phyloP scores from a whole-genome alignment of 2,888 invertebrate species.

The Saturnia pavonia region DNA sequence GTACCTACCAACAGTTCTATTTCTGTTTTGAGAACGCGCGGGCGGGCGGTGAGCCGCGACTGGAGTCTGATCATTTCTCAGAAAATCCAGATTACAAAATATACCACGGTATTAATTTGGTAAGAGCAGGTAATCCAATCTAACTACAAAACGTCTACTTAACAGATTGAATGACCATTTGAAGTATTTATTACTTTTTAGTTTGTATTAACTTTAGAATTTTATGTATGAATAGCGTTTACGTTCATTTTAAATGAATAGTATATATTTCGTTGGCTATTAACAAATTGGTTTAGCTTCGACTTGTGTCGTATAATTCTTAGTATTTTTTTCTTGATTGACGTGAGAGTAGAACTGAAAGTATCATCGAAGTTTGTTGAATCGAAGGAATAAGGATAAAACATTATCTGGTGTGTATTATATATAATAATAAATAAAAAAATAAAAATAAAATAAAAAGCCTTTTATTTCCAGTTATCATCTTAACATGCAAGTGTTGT shows the following conservation, averaged over 20 bases:
- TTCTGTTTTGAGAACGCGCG: conserved; percentile 51
- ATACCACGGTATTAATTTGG: conserved; percentile 45
- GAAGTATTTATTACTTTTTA: conserved; percentile 6
- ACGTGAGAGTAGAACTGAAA: background rate
- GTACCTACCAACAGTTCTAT: conserved; percentile 45
- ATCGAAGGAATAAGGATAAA: background rate
- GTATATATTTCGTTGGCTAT: background rate
- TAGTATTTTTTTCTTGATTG: background rate
- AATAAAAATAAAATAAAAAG: too few species aligned
- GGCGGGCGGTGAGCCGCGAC: conserved; percentile 43
- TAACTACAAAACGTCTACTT: conserved; percentile 28
- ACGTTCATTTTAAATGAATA: background rate
- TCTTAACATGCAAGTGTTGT: too few species aligned
- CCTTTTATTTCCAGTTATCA: too few species aligned
- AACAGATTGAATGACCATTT: background rate
- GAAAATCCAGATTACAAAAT: conserved; percentile 54
- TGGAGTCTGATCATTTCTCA: conserved; percentile 53
- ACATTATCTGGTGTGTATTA: background rate
- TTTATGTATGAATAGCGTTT: background rate
- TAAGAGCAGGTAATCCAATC: conserved; percentile 35
- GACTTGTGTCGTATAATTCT: background rate
- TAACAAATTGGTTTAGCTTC: background rate
- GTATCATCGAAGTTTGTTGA: background rate
- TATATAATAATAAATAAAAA: too few species aligned
- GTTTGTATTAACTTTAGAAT: background rate